Conservation (phyloP, 2,113 vertebrate genomes). For the Ibidorhyncha struthersii region DNA sequence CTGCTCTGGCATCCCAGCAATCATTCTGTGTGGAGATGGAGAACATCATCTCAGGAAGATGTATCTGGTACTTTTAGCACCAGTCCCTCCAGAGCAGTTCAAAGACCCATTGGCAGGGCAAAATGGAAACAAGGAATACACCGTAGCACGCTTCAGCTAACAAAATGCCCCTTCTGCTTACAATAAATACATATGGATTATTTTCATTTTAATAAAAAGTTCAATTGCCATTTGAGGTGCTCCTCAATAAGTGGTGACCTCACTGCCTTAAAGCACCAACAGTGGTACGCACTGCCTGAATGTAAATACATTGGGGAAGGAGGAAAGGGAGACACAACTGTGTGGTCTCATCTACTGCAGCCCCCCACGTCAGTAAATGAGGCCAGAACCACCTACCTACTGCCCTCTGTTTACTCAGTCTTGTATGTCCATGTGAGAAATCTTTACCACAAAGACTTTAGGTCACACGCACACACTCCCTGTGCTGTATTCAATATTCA, state of each 20-base stretch:
- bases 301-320: background rate
- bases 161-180: background rate
- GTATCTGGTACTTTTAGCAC: background rate
- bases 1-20: background rate
- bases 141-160: background rate
- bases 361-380: accelerated
- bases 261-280: background rate
- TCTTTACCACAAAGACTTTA: background rate
- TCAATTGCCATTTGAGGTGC: background rate
- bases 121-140: background rate
- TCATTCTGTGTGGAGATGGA: background rate
- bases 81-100: background rate
- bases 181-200: background rate
- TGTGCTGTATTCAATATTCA: background rate
- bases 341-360: background rate
- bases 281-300: background rate
- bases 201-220: background rate
- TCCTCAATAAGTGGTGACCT: background rate
- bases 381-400: background rate
- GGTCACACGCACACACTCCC: too few relatives aligned
- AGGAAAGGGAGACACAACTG: background rate
- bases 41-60: background rate
- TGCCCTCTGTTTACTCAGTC: background rate
- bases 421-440: background rate
- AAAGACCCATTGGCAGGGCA: background rate